Evolutionary conservation across 2,113 vertebrate species (phyloP).

Genomic region (Barbus barbus): DNA sequence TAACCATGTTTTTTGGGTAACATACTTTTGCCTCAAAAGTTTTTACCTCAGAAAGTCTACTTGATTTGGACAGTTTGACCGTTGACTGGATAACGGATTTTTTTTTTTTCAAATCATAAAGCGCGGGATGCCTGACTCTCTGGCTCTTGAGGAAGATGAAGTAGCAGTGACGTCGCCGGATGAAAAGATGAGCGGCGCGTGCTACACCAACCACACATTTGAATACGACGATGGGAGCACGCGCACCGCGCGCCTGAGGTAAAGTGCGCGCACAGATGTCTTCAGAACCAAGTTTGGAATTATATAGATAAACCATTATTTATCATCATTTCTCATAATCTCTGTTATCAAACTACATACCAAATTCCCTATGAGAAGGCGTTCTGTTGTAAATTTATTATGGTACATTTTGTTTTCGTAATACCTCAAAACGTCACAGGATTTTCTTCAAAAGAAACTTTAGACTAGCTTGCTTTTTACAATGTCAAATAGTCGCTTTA

Average conservation of each 20-base stretch:
- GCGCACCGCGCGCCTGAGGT: constrained; percentile 66
- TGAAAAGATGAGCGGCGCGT: constrained; percentile 65
- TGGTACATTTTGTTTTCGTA: not conserved
- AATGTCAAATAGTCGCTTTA: too few species aligned
- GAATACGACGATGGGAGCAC: constrained; percentile 77
- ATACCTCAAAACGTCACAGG: not conserved
- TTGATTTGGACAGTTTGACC: not conserved
- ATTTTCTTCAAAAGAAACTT: not conserved
- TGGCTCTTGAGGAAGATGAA: not conserved
- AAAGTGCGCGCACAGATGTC: not conserved
- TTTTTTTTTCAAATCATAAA: not conserved
- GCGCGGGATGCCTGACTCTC: constrained; percentile 5
- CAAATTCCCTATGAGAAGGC: not conserved
- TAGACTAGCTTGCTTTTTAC: too few species aligned
- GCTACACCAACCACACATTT: constrained; percentile 82
- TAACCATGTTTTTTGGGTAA: not conserved
- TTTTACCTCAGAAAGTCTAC: not conserved
- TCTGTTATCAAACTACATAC: not conserved
- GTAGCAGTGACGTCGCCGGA: not conserved
- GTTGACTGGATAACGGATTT: not conserved
- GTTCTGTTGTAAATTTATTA: not conserved
- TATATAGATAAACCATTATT: too few species aligned
- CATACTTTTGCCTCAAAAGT: not conserved
- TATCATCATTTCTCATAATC: too few species aligned
- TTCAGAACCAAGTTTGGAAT: not conserved